phyloP scores from a whole-genome alignment of 2,797 vertebrate genomes.

The Vireo griseus region DNA sequence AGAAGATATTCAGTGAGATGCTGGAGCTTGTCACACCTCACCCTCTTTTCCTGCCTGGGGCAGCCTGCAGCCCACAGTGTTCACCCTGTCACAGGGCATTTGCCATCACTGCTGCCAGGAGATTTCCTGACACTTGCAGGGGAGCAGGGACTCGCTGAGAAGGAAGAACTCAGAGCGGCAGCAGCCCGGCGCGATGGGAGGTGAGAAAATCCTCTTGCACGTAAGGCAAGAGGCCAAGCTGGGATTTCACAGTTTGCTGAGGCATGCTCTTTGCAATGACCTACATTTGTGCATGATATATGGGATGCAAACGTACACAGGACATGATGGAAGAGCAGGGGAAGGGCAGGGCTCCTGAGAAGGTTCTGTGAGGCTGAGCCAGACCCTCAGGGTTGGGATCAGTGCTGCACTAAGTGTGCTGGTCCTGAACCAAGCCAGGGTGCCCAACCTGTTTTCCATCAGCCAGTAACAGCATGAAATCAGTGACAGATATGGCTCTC shows the following conservation, averaged over 20 bases:
- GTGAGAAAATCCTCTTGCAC: constrained; percentile 25
- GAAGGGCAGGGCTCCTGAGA: background rate
- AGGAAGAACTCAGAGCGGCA: background rate
- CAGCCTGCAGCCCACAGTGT: background rate
- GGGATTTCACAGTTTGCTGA: background rate
- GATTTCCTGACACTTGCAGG: background rate
- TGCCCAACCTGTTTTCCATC: background rate
- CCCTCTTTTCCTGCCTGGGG: background rate
- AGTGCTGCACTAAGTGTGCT: background rate
- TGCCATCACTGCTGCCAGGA: background rate
- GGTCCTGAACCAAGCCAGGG: background rate
- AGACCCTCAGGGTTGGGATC: background rate
- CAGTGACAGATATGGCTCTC: background rate
- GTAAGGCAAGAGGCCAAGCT: background rate
- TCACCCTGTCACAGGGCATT: background rate
- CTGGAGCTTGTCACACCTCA: background rate
- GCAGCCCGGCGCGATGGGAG: background rate
- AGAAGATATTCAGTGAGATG: accelerated
- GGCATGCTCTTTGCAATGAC: background rate
- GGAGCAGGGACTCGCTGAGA: background rate
- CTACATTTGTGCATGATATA: background rate
- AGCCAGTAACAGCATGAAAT: background rate
- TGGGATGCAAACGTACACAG: background rate
- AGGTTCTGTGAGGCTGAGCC: background rate
- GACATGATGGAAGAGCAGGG: background rate